phyloP scores from a whole-genome alignment of 1,140 invertebrate species.

The Agrypnia vestita region DNA sequence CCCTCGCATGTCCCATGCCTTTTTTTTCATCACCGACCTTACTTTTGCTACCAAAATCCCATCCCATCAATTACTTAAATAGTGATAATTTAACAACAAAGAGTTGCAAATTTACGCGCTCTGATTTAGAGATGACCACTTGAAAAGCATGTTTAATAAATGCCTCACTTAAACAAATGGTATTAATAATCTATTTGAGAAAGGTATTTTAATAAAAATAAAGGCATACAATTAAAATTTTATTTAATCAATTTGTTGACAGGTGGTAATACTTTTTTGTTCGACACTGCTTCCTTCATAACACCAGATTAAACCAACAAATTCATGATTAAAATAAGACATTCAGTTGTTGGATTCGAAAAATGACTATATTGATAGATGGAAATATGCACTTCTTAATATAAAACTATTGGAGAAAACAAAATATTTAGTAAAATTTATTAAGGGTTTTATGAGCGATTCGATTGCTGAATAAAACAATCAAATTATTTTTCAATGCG shows the following conservation, averaged over 20 bases:
- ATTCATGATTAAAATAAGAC: conserved; percentile 10
- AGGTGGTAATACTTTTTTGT: conserved; percentile 40
- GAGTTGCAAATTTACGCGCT: too few species aligned
- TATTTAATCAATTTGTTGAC: conserved; percentile 41
- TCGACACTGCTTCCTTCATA: conserved; percentile 10
- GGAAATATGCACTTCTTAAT: conserved; percentile 27
- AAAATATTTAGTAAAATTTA: neutral
- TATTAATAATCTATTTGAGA: too few species aligned
- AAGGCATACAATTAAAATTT: conserved; percentile 26
- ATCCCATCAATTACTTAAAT: too few species aligned
- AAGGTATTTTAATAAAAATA: neutral
- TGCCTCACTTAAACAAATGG: too few species aligned
- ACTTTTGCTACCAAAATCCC: too few species aligned
- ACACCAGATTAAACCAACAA: conserved; percentile 13
- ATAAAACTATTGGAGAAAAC: conserved; percentile 8
- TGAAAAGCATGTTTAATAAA: too few species aligned
- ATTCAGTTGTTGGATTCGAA: neutral
- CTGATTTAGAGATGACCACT: too few species aligned
- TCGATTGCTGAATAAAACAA: conserved; percentile 7
- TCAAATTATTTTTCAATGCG: conserved; percentile 1
- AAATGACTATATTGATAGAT: neutral
- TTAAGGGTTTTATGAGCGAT: neutral
- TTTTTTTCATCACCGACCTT: too few species aligned
- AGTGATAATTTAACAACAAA: too few species aligned
- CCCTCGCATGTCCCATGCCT: too few species aligned